phyloP scores from a whole-genome alignment of 1,140 invertebrate genomes.

The Bombus cullumanus region DNA sequence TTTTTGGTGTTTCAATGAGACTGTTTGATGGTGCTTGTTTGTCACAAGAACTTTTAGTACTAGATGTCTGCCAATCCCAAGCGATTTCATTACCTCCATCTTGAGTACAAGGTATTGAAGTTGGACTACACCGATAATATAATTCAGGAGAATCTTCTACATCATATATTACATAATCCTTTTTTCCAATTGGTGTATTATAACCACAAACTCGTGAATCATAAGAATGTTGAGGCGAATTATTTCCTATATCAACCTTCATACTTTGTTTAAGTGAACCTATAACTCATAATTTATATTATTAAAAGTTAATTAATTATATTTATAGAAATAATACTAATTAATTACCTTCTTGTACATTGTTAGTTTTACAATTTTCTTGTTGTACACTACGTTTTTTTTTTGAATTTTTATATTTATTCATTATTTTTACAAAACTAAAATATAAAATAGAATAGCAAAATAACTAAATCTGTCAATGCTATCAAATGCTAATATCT shows the following conservation, averaged over 20 bases:
- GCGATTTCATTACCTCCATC: conserved; percentile 73
- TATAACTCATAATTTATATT: neutral
- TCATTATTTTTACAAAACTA: conserved; percentile 31
- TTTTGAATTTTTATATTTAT: neutral
- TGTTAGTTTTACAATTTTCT: neutral
- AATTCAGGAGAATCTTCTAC: conserved; percentile 58
- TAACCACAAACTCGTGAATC: conserved; percentile 28
- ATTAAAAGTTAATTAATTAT: neutral
- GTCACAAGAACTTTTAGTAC: conserved; percentile 35
- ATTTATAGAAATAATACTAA: neutral
- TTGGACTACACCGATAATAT: conserved; percentile 64
- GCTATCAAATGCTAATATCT: too few relatives aligned
- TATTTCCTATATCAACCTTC: conserved; percentile 11
- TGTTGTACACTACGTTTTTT: neutral
- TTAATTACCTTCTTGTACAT: conserved; percentile 24
- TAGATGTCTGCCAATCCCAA: conserved; percentile 73
- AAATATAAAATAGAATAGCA: neutral
- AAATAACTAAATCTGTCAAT: neutral
- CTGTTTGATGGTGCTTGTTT: conserved; percentile 1
- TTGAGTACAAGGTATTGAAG: conserved; percentile 67
- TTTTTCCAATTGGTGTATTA: conserved; percentile 70
- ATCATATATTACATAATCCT: neutral
- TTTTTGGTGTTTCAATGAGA: conserved; percentile 69
- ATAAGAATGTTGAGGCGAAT: conserved; percentile 8
- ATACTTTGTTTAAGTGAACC: neutral